phyloP scores from a whole-genome alignment of 2,797 vertebrate genomes.

The Paedocypris micromegethes region DNA sequence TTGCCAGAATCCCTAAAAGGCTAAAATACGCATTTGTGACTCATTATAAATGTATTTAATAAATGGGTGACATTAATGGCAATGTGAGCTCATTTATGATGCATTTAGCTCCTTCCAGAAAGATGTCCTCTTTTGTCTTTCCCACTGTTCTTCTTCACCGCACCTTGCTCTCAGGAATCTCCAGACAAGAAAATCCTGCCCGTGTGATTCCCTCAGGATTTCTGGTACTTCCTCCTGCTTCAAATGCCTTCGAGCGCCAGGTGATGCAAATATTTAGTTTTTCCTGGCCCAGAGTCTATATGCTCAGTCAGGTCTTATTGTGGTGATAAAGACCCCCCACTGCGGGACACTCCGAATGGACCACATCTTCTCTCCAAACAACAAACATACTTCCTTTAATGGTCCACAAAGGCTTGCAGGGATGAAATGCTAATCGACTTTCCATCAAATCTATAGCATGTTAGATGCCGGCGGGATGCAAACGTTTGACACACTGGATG shows the following conservation, averaged over 20 bases:
- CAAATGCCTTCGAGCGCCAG: conserved; percentile 33
- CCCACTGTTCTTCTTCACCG: conserved; percentile 30
- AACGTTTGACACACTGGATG: no score
- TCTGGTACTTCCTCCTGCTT: conserved; percentile 36
- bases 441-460: conserved; percentile 33
- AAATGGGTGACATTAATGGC: no score
- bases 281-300: conserved; percentile 42
- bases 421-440: conserved; percentile 25
- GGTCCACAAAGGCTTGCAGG: conserved; percentile 32
- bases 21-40: no score
- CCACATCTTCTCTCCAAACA: conserved; percentile 43
- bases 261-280: conserved; percentile 43
- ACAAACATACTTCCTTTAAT: conserved; percentile 41
- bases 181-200: conserved; percentile 29
- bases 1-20: no score
- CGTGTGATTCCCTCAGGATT: conserved; percentile 42
- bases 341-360: conserved; percentile 38
- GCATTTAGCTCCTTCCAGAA: no score
- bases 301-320: conserved; percentile 44
- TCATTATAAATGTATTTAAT: no score
- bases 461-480: no score
- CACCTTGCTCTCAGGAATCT: conserved; percentile 50
- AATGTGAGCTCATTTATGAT: no score
- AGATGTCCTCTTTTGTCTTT: conserved; percentile 13
- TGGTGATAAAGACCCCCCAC: conserved; percentile 37